These are phyloP conservation scores for Habroteleia sp. DNA, from an alignment of 2,888 invertebrate genomes.

Conservation along the genomic window DNA sequence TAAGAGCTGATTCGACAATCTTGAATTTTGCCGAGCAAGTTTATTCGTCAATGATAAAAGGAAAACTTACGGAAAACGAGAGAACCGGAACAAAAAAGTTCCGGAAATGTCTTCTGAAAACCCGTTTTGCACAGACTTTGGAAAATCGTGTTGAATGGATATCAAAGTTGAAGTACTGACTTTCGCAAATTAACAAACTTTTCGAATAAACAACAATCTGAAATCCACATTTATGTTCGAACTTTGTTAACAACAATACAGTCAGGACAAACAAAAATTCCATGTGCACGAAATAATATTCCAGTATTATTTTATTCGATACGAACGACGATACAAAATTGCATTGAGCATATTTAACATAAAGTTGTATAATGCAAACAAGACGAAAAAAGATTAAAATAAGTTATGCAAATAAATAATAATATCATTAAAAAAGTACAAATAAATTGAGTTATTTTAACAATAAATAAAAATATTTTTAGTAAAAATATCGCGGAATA, in stretches of 20 bases:
- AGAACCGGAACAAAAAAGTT: slow-evolving; percentile 27
- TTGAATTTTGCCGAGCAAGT: slow-evolving; percentile 45
- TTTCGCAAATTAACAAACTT: slow-evolving; percentile 55
- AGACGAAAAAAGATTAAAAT: no score
- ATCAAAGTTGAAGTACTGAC: slow-evolving; percentile 38
- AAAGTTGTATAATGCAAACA: no score
- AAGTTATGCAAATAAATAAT: no score
- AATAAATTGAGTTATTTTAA: no score
- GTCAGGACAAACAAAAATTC: background rate
- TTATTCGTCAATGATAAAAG: slow-evolving; percentile 57
- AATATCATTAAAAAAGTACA: no score
- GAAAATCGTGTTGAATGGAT: slow-evolving; percentile 40
- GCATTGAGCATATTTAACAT: no score
- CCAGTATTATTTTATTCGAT: background rate
- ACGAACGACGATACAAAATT: no score
- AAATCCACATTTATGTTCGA: slow-evolving; percentile 27
- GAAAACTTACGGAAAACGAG: slow-evolving; percentile 12
- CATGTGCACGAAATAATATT: slow-evolving; percentile 4
- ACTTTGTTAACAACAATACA: slow-evolving; percentile 11
- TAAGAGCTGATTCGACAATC: slow-evolving; percentile 52
- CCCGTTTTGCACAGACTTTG: slow-evolving; percentile 34
- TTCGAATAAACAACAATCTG: slow-evolving; percentile 38
- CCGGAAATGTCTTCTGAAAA: slow-evolving; percentile 46
- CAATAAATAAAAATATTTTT: no score
- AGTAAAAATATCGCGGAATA: no score